Conservation (phyloP, 2,888 invertebrate species). For the Tipula unca region DNA sequence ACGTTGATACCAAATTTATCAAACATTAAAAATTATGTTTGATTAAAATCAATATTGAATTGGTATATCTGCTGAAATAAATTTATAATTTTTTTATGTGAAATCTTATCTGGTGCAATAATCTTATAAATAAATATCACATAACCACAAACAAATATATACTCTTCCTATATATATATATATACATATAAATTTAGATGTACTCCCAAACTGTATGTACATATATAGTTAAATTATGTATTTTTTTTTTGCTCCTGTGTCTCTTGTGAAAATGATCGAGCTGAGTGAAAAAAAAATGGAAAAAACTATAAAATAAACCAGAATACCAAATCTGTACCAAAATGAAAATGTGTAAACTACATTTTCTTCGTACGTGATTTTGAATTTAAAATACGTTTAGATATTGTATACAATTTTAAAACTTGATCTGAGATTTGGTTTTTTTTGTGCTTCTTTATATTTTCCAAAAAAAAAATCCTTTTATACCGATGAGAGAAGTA, state of each 20-base stretch:
- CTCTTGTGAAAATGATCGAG: neutral
- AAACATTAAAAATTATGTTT: too few species aligned
- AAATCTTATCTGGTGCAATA: neutral
- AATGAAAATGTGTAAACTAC: conserved; percentile 17
- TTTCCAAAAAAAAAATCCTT: neutral
- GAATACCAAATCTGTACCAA: neutral
- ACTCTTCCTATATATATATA: neutral
- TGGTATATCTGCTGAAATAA: too few species aligned
- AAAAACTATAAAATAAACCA: neutral
- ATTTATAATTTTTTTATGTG: too few species aligned
- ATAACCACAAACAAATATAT: neutral
- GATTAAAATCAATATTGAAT: neutral
- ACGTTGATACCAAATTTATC: too few species aligned
- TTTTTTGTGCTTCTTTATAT: neutral
- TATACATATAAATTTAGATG: neutral
- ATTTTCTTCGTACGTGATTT: conserved; percentile 9
- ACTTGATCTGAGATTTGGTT: neutral
- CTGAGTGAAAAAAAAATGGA: neutral
- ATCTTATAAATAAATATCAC: neutral
- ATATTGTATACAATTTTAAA: too few species aligned
- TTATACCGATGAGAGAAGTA: neutral
- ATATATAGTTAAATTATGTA: conserved; percentile 2
- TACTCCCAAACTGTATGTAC: conserved; percentile 1
- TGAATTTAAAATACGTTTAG: conserved; percentile 10
- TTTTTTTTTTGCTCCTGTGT: neutral